Evolutionary conservation across 2,888 invertebrate genomes (phyloP).

Genomic region (Drosophila neutralis): DNA sequence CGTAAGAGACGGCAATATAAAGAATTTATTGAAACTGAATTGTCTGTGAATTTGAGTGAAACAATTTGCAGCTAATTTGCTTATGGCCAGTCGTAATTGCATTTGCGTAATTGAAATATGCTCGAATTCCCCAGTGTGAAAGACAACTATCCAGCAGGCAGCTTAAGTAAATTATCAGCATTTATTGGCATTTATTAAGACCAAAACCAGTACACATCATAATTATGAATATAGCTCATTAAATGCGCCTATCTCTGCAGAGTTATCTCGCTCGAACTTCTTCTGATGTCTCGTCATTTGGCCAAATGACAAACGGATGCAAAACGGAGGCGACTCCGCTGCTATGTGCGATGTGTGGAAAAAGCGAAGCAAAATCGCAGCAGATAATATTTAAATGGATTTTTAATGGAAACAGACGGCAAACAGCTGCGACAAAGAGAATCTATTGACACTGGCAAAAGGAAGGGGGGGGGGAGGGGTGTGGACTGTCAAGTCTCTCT

Average conservation of each 20-base stretch:
- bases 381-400: conserved; percentile 74
- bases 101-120: conserved; percentile 28
- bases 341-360: conserved; percentile 15
- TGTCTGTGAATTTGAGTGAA: conserved; percentile 31
- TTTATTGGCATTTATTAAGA: background rate
- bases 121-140: background rate
- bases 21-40: conserved; percentile 31
- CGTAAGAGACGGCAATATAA: background rate
- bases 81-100: conserved; percentile 46
- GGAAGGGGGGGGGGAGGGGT: background rate
- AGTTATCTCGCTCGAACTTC: conserved; percentile 23
- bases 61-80: conserved; percentile 53
- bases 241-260: conserved; percentile 16
- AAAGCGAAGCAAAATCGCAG: conserved; percentile 45
- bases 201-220: background rate
- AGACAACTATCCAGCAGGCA: background rate
- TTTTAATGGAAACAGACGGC: conserved; percentile 71
- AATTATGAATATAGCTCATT: conserved; percentile 35
- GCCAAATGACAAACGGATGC: conserved; percentile 71
- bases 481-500: conserved; percentile 45
- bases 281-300: conserved; percentile 53
- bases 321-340: conserved; percentile 6
- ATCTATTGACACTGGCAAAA: background rate
- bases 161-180: conserved; percentile 29
- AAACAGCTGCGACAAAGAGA: conserved; percentile 27